A percentile compares a stretch with the other conserved stretches of the same genome.
Evolutionary conservation across 53 echinoderm and acorn worm species (phyloP).

Genomic region (Arbacia lixula): DNA sequence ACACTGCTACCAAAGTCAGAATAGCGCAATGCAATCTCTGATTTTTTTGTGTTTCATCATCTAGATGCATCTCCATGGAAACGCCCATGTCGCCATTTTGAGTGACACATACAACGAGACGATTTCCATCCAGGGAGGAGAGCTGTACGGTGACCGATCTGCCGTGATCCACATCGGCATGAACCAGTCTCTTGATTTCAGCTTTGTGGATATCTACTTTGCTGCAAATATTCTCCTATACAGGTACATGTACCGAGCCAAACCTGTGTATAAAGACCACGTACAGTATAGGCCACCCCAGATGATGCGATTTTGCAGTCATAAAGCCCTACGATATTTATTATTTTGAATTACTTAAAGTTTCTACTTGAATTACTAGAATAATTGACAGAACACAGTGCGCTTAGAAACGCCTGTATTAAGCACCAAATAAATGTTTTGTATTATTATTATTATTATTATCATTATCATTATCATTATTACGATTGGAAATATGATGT

Average conservation of each 20-base stretch:
- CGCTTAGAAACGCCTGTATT: no score
- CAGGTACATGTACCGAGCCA: slow-evolving; percentile 55
- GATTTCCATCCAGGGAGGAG: slow-evolving; percentile 68
- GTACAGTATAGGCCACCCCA: no score
- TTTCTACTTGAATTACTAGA: no score
- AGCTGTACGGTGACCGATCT: slow-evolving; percentile 79
- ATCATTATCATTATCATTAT: no score
- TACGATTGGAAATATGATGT: no score
- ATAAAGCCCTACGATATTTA: no score
- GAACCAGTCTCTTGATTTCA: slow-evolving; percentile 77
- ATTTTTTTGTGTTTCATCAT: background rate
- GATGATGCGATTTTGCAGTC: no score
- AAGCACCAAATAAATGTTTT: no score
- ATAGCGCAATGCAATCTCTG: background rate
- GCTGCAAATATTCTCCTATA: slow-evolving; percentile 83
- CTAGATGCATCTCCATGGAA: slow-evolving; percentile 82
- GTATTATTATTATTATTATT: no score
- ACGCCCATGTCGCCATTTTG: slow-evolving; percentile 83
- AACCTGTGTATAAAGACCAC: background rate
- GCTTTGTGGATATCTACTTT: slow-evolving; percentile 85
- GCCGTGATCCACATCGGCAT: slow-evolving; percentile 84
- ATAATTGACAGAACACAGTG: no score
- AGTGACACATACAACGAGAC: slow-evolving; percentile 66
- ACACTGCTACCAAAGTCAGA: no score
- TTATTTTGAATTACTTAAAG: no score